A percentile compares a stretch with the other conserved stretches of the same genome.
Conservation (phyloP, 2,113 vertebrate species). For the Myocastor coypus region DNA sequence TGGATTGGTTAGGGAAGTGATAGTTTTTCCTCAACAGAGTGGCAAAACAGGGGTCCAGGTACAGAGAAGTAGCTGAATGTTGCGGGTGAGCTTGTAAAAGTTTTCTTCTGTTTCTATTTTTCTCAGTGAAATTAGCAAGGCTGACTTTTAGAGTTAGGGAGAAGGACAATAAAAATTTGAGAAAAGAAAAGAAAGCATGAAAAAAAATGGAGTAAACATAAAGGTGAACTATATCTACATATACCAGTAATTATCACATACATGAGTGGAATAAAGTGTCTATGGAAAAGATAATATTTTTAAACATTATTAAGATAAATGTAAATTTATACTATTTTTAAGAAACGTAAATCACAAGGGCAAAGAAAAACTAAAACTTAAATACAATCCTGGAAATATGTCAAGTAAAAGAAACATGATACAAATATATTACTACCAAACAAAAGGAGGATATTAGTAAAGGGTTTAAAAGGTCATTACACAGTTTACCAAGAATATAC, state of each 20-base stretch:
- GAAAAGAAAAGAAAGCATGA: slow-evolving; percentile 20
- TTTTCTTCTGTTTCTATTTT: not conserved
- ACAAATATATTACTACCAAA: not conserved
- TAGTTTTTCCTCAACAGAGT: not conserved
- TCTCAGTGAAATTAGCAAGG: not conserved
- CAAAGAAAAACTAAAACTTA: slow-evolving; percentile 17
- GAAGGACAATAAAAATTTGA: not conserved
- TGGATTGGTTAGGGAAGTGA: not conserved
- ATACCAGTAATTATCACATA: not conserved
- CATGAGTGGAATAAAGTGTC: not conserved
- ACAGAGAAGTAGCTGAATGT: not conserved
- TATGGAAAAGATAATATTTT: slow-evolving; percentile 16
- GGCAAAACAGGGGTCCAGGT: not conserved
- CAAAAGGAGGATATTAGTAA: not conserved
- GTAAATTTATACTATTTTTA: not conserved
- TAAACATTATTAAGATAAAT: not conserved
- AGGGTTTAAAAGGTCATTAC: not conserved
- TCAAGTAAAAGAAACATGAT: not conserved
- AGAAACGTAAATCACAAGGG: not conserved
- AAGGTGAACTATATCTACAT: not conserved
- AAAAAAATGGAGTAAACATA: slow-evolving; percentile 29
- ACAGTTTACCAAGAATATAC: not conserved
- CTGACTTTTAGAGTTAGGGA: not conserved
- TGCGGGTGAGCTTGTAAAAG: not conserved
- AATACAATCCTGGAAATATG: not conserved